Evolutionary conservation across 2,888 invertebrate genomes (phyloP).

Genomic region (Allolobophora icterica): DNA sequence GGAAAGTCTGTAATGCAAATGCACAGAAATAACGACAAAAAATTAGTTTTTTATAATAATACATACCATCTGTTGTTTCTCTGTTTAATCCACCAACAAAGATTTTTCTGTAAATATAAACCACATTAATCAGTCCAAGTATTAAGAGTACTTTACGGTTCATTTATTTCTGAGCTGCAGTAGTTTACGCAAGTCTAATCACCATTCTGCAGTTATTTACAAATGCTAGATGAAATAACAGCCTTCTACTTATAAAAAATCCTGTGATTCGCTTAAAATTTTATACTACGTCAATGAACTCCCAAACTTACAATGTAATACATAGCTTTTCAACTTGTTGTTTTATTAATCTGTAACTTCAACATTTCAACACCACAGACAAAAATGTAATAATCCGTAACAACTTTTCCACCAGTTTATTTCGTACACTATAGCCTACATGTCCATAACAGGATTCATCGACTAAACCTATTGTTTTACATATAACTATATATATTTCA

Average conservation of each 20-base stretch:
- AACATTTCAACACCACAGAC: not conserved
- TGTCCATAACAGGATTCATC: not conserved
- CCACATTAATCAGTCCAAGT: not conserved
- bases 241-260: not conserved
- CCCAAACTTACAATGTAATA: not conserved
- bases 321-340: not conserved
- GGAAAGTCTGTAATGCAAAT: not conserved
- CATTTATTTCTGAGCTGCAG: not conserved
- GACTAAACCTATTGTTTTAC: not conserved
- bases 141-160: not conserved
- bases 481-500: not conserved
- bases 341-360: not conserved
- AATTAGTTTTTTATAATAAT: not conserved
- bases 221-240: not conserved
- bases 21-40: not conserved
- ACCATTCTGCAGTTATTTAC: not conserved
- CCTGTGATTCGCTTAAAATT: not conserved
- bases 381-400: not conserved
- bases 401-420: not conserved
- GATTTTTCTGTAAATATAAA: slow-evolving; percentile 35
- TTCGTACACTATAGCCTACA: not conserved
- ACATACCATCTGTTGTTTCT: slow-evolving; percentile 38
- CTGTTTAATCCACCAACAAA: slow-evolving; percentile 39
- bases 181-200: not conserved
- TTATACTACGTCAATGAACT: not conserved